phyloP scores from a whole-genome alignment of 2,113 vertebrate species.

The Calyptomena viridis region DNA sequence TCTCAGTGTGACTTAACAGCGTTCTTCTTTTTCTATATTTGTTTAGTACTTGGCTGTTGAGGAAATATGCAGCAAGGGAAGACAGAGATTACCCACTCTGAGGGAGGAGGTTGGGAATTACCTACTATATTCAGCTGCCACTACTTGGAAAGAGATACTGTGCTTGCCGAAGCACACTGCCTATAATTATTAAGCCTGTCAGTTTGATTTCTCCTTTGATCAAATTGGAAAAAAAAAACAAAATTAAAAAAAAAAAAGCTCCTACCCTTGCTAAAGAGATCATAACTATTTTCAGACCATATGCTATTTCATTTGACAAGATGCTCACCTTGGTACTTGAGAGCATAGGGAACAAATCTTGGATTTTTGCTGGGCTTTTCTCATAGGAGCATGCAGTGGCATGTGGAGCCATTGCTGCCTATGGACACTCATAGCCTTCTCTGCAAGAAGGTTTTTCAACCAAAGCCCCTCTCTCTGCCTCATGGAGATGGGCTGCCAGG shows the following conservation, averaged over 20 bases:
- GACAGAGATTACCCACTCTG: neutral
- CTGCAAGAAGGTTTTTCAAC: neutral
- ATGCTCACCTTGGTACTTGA: neutral
- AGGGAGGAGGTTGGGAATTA: conserved; percentile 6
- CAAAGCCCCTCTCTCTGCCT: neutral
- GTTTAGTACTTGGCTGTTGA: neutral
- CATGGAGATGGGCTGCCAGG: neutral
- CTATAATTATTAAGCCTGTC: conserved; percentile 1
- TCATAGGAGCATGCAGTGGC: fast-evolving
- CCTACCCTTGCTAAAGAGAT: neutral
- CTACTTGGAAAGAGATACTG: neutral
- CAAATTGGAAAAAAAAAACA: neutral
- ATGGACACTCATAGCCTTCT: neutral
- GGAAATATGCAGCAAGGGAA: neutral
- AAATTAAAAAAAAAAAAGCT: neutral
- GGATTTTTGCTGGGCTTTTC: neutral
- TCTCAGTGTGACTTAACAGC: neutral
- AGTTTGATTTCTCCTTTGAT: conserved; percentile 18
- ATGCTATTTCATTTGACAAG: neutral
- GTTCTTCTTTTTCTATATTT: neutral
- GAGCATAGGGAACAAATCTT: neutral
- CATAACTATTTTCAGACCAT: neutral
- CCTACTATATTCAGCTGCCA: conserved; percentile 17
- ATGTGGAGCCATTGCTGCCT: neutral
- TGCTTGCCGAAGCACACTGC: neutral